These are phyloP conservation scores for Macrosiphum euphorbiae DNA, from an alignment of 2,888 invertebrate species.

Conservation along the genomic window DNA sequence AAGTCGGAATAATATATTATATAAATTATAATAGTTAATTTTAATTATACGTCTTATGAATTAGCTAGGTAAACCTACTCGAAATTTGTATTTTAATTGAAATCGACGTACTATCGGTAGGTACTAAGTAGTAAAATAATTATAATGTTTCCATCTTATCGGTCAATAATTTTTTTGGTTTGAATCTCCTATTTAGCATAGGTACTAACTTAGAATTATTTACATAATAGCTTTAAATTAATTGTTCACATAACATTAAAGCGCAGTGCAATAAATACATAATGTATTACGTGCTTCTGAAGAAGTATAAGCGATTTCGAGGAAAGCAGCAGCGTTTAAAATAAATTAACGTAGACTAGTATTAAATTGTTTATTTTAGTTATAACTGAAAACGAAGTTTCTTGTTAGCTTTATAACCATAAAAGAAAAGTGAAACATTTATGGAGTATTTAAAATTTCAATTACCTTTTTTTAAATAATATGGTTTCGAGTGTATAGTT, in stretches of 20 bases:
- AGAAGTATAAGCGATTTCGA: slow-evolving; percentile 36
- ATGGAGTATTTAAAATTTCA: neutral
- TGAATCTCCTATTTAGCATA: neutral
- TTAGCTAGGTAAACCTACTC: neutral
- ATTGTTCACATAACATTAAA: neutral
- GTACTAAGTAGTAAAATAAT: neutral
- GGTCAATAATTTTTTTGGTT: neutral
- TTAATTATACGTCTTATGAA: neutral
- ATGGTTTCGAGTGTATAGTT: neutral
- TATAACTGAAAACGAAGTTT: neutral
- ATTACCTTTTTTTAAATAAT: neutral
- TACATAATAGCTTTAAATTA: slow-evolving; percentile 1
- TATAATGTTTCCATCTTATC: neutral
- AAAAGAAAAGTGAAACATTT: neutral
- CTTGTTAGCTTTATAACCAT: neutral
- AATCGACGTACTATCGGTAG: neutral
- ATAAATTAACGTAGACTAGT: slow-evolving; percentile 27
- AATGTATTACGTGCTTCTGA: slow-evolving; percentile 14
- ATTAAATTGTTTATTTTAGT: slow-evolving; percentile 16
- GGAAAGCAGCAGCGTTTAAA: slow-evolving; percentile 42
- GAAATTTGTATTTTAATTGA: neutral
- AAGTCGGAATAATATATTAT: neutral
- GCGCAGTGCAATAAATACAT: slow-evolving; percentile 48
- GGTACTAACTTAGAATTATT: slow-evolving; percentile 3
- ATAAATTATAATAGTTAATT: neutral